Evolutionary conservation across 2,113 vertebrate species (phyloP), one percentile per base, ranked within the genome.

Genomic region (Zeus faber): DNA sequence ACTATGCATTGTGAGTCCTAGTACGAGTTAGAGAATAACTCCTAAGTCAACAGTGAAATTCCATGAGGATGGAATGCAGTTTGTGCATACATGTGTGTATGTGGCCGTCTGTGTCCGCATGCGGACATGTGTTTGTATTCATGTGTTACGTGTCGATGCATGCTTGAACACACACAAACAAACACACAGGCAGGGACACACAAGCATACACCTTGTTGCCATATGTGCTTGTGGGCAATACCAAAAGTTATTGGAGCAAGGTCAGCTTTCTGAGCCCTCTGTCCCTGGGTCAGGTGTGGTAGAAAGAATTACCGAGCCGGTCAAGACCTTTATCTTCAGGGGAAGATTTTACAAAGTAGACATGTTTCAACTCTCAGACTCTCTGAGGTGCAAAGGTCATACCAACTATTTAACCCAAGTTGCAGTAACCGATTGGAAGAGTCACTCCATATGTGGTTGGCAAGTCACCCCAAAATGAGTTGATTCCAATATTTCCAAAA

Each of bases 21-120:
- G n/a, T n/a, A n/a, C 8, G 29, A 10, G 13, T 33, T 33, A 33
- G 29, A 13, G 21, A 44, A 21, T 70, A 49, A 67, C 58, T 60
- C 70, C 51, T 65, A 72, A 66, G 58, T 71, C 74, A 85, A 84
- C 66, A 68, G 25, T 67, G 44, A 58, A 53, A 78, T 84, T 76
- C 67, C 54, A 67, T 1, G 31, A 6, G 43, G 10, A 24, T 58
- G 58, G 65, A 70, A 48, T 40, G 35, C 13, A 18, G 21, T n/a
- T n/a, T n/a, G n/a, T n/a, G n/a, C n/a, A n/a, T n/a, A n/a, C n/a
- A 31, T 20, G 49, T 4, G 18, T 60, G 50, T 56, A 41, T 17
- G 48, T 17, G 43, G 18, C 31, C 17, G 47, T 35, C 20, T 26
- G 21, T 1, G 5, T 45, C n/a, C 58, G 25, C 44, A 22, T 44